phyloP scores from a whole-genome alignment of 2,797 vertebrate genomes.

The Pogonophryne albipinna region DNA sequence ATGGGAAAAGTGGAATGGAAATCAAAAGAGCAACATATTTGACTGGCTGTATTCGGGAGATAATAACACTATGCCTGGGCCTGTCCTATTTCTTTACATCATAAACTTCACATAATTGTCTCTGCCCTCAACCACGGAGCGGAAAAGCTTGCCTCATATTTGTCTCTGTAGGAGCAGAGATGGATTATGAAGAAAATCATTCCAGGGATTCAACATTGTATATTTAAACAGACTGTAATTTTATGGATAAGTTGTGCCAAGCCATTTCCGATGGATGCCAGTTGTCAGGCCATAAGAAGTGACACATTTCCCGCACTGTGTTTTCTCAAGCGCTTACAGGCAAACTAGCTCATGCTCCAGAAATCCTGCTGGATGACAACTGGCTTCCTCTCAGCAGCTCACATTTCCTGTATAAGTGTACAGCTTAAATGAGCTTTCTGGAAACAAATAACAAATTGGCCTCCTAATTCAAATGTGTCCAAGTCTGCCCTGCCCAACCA shows the following conservation, averaged over 20 bases:
- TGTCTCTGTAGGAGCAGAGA: slow-evolving; percentile 69
- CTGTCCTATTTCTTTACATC: slow-evolving; percentile 63
- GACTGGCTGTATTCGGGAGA: slow-evolving; percentile 46
- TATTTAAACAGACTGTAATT: slow-evolving; percentile 79
- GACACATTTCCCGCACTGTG: slow-evolving; percentile 71
- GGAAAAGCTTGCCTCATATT: slow-evolving; percentile 77
- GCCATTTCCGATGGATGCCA: slow-evolving; percentile 76
- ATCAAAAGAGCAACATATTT: slow-evolving; percentile 63
- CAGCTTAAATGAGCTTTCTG: slow-evolving; percentile 23
- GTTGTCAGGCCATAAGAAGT: slow-evolving; percentile 72
- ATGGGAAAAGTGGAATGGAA: slow-evolving; percentile 47
- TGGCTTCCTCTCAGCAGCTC: slow-evolving; percentile 62
- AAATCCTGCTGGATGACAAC: slow-evolving; percentile 57
- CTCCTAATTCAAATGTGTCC: neutral
- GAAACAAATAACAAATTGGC: slow-evolving; percentile 3
- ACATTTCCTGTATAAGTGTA: slow-evolving; percentile 48
- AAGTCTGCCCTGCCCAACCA: neutral
- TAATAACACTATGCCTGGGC: slow-evolving; percentile 48
- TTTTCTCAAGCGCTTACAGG: slow-evolving; percentile 72
- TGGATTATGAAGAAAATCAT: slow-evolving; percentile 77
- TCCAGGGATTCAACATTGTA: slow-evolving; percentile 71
- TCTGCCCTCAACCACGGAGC: slow-evolving; percentile 67
- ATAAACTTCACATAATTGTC: slow-evolving; percentile 76
- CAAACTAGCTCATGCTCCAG: slow-evolving; percentile 62
- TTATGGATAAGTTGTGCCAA: slow-evolving; percentile 78